Percentiles rank a stretch among this genome's conserved stretches.
Conservation (phyloP, 2,113 vertebrate genomes). For the Bungarus multicinctus region DNA sequence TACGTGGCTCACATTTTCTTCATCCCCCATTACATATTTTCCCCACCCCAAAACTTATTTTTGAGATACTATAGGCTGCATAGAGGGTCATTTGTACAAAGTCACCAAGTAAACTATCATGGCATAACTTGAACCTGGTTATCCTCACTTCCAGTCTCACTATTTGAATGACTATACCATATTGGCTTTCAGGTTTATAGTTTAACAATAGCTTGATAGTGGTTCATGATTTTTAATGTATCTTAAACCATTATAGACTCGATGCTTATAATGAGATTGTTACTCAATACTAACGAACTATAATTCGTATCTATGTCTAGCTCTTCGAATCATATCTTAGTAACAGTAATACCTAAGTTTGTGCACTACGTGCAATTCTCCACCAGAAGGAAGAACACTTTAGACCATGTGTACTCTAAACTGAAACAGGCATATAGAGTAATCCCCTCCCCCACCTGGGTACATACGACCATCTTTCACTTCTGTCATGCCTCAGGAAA, state of each 20-base stretch:
- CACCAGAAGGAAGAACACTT: no score
- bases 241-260: not conserved
- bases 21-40: not conserved
- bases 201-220: not conserved
- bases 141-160: not conserved
- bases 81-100: not conserved
- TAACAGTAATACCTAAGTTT: no score
- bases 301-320: not conserved
- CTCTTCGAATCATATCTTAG: not conserved
- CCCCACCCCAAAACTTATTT: not conserved
- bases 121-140: not conserved
- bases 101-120: not conserved
- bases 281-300: not conserved
- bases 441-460: no score
- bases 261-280: not conserved
- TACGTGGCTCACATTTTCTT: not conserved
- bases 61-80: not conserved
- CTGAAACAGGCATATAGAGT: no score
- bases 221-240: not conserved
- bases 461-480: no score
- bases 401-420: no score
- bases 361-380: no score
- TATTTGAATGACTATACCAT: not conserved
- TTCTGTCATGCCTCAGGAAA: no score
- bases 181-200: not conserved